Evolutionary conservation across 2,113 vertebrate genomes (phyloP), one percentile per base, ranked within the genome.

Genomic region (Burhinus oedicnemus): DNA sequence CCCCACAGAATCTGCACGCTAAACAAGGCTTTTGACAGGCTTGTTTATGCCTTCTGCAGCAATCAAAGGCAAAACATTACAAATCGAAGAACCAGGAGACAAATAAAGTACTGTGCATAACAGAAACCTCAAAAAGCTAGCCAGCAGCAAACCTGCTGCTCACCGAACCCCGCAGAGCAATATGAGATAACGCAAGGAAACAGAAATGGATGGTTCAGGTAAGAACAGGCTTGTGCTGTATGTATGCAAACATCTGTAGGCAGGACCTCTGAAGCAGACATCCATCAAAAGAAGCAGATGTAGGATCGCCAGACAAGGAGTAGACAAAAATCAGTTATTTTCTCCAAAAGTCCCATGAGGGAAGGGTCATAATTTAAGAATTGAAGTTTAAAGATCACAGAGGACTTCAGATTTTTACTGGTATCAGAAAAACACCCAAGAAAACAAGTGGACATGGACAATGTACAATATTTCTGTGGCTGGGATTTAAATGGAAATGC

Each of bases 11-110:
- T 95, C 91, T 94, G 91, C 2, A 0, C 0, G 0, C 75, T 91
- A 83, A 97, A 96, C 81, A 93, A 95, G 89, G 76, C 87, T 95
- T 95, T 85, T 96, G 94, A 95, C 94, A 95, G 95, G 93, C 89
- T 97, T 95, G 91, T 97, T 96, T 97, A 96, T 93, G 82, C 84
- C 91, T 97, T 80, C 89, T 38, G 84, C 91, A 93, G 91, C 87
- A 91, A 95, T 87, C 94, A 95, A 96, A 95, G 76, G 87, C 82
- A 96, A 97, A 97, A 97, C 87, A 95, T 70, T 90, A 68, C 91
- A 78, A 91, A 93, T 89, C 45, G 81, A 97, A 96, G 96, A 94
- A 95, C n/a, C 71, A 82, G 89, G 76, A 96, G 94, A 94, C 95
- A 97, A 95, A 93, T 79, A 79, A 65, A 52, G 70, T 5, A 70